phyloP scores from a whole-genome alignment of 2,888 invertebrate genomes.

The Dione vanillae region DNA sequence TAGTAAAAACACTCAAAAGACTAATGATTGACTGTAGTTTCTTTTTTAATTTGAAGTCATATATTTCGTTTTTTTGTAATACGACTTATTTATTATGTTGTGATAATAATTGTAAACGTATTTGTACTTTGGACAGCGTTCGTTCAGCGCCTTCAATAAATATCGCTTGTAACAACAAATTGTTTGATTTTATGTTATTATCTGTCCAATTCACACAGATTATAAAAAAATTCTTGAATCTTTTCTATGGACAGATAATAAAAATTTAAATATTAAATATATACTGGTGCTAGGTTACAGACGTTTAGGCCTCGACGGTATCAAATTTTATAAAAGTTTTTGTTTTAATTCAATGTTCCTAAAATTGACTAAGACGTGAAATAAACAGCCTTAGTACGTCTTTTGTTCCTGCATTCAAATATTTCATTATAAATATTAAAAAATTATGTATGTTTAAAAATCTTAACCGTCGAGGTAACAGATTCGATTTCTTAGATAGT shows the following conservation, averaged over 20 bases:
- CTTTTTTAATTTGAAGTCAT: constrained; percentile 71
- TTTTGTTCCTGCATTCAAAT: constrained; percentile 21
- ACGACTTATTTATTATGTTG: constrained; percentile 70
- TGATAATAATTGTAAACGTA: constrained; percentile 59
- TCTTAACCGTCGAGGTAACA: constrained; percentile 23
- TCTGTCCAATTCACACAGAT: constrained; percentile 28
- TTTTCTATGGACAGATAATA: constrained; percentile 32
- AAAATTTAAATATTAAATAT: constrained; percentile 22
- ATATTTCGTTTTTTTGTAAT: constrained; percentile 61
- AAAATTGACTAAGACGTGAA: neutral
- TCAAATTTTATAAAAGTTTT: constrained; percentile 14
- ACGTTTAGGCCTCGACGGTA: constrained; percentile 34
- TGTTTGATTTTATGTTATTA: constrained; percentile 38
- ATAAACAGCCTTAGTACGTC: neutral
- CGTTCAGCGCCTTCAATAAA: constrained; percentile 44
- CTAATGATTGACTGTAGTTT: constrained; percentile 65
- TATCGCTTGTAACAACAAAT: constrained; percentile 42
- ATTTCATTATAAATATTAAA: neutral
- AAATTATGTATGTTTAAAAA: neutral
- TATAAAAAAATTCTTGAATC: neutral
- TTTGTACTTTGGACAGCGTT: constrained; percentile 51
- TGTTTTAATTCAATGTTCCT: constrained; percentile 21
- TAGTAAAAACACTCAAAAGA: constrained; percentile 73
- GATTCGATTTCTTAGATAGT: constrained; percentile 68
- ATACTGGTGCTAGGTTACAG: constrained; percentile 47